These are phyloP conservation scores for Heliconius erato DNA, from an alignment of 2,888 invertebrate genomes.

Conservation along the genomic window DNA sequence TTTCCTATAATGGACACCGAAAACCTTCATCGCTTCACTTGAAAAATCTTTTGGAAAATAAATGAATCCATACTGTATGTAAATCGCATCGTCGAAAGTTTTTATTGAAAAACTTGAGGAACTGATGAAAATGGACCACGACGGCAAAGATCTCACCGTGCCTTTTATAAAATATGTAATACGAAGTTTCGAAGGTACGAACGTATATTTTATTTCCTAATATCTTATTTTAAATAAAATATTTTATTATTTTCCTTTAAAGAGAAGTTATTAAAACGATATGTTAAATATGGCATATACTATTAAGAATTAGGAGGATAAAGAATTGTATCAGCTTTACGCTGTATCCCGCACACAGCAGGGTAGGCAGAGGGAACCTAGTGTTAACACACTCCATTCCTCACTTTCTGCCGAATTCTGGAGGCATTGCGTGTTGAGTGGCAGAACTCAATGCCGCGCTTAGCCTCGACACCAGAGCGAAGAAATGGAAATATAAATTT, in stretches of 20 bases:
- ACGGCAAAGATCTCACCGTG: constrained; percentile 77
- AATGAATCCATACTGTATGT: constrained; percentile 84
- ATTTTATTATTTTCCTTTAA: background rate
- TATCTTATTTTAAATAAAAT: background rate
- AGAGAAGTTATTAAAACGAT: background rate
- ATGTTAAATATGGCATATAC: background rate
- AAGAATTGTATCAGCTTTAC: no score
- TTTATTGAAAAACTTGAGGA: constrained; percentile 86
- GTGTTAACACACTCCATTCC: no score
- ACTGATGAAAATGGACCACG: constrained; percentile 83
- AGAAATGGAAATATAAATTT: no score
- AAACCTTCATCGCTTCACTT: constrained; percentile 77
- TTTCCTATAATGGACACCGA: constrained; percentile 77
- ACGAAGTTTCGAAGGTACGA: constrained; percentile 40
- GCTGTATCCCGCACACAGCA: no score
- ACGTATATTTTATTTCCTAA: background rate
- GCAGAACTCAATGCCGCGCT: no score
- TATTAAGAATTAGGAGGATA: background rate
- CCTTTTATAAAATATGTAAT: constrained; percentile 47
- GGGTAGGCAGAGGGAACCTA: no score
- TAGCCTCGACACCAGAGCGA: no score
- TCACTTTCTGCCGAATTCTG: no score
- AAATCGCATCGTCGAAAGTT: constrained; percentile 83
- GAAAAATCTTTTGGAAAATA: constrained; percentile 82
- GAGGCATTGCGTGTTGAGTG: no score